Conservation (phyloP, 2,888 invertebrate species). For the Eilema sororculum region DNA sequence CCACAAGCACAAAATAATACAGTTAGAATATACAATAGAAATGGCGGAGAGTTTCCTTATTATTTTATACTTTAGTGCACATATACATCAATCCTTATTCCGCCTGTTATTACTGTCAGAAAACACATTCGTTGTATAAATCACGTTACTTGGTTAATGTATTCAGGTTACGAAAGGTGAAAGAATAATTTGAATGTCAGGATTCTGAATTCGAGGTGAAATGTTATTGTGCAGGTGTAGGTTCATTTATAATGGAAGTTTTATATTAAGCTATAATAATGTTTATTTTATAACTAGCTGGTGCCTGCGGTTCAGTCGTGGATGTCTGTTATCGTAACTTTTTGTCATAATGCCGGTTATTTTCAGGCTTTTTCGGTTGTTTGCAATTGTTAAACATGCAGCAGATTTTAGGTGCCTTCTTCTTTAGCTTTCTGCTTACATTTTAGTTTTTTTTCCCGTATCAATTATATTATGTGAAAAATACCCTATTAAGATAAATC, state of each 20-base stretch:
- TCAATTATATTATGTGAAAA: too few relatives aligned
- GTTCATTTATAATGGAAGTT: conserved; percentile 9
- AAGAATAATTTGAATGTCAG: conserved; percentile 38
- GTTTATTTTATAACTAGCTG: not conserved
- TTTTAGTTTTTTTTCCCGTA: too few relatives aligned
- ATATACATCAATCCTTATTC: conserved; percentile 47
- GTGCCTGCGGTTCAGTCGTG: not conserved
- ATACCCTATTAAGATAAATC: too few relatives aligned
- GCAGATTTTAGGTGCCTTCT: too few relatives aligned
- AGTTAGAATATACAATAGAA: conserved; percentile 25
- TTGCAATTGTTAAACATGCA: too few relatives aligned
- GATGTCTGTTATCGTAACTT: too few relatives aligned
- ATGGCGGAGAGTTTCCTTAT: conserved; percentile 14
- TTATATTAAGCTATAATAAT: not conserved
- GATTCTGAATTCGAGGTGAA: conserved; percentile 16
- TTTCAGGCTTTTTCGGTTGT: too few relatives aligned
- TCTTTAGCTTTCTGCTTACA: too few relatives aligned
- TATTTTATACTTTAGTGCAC: conserved; percentile 29
- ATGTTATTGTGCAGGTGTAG: conserved; percentile 14
- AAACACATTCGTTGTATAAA: conserved; percentile 41
- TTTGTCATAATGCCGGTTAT: too few relatives aligned
- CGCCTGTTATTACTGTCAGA: conserved; percentile 38
- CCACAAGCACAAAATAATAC: conserved; percentile 15
- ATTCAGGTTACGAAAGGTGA: conserved; percentile 44
- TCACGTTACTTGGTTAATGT: conserved; percentile 41